Base-by-base conservation (phyloP, 2,888 invertebrate genomes). In the Nymphalis urticae region DNA sequence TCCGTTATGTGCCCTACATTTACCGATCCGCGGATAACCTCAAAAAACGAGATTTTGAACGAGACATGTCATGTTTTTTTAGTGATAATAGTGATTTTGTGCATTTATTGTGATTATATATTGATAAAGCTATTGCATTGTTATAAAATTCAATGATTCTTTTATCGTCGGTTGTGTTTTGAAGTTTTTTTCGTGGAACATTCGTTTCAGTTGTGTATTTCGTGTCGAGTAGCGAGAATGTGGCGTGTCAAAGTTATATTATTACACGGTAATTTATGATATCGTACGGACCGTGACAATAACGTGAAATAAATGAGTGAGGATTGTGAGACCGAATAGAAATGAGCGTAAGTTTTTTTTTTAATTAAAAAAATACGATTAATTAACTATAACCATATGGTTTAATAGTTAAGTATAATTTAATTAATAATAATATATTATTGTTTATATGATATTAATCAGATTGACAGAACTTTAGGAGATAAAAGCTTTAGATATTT, bases 1-100 rank as follows among this genome's bases (percentile, higher is more conserved):
- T 81, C 82, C 79, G 82, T 84, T 85, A 84, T 82, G 84, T 85
- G 88, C 81, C 89, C 89, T 88, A 89, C 89, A 87, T 89, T 87
- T 82, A 84, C 85, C 85, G 85, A 86, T 87, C 85, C 82, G 81
- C 76, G 82, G 85, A 86, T 92, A 92, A 92, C 92, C 92, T 92
- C 85, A 89, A 92, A 92, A 86, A 83, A 82, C 74, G 77, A 85
- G 85, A 82, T 87, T 85, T 82, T 80, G 77, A 79, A 77, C 76
- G 73, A 77, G 76, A 85, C 70, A 78, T 80, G 84, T 80, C 81
- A 82, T 80, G 79, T 79, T 79, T 75, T n/a, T 77, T 70, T 60
- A 71, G 75, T 76, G 73, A 77, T 74, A 66, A 16, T 21, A 42
- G 62, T 51, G 56, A 53, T 64, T 62, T n/a, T 24, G 10, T 56